Evolutionary conservation across 2,113 vertebrate genomes (phyloP), one percentile per base, ranked within the genome.

Genomic region (Scytalopus superciliaris): DNA sequence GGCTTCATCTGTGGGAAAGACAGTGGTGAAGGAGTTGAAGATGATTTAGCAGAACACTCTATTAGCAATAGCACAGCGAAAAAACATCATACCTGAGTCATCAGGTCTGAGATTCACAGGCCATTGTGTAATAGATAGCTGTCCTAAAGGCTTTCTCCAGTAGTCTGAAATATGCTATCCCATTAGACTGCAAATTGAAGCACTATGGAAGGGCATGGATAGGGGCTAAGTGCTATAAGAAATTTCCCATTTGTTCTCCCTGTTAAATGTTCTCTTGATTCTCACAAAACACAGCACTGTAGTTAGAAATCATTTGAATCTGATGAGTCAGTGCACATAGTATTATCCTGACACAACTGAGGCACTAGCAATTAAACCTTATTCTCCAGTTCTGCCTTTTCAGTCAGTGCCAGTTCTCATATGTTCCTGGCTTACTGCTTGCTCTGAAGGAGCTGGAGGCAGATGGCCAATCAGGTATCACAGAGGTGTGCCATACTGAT

Each of bases 321-420:
- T 84, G 75, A 84, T 96, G 94, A 94, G 84, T 96, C 93, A 93
- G 47, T 67, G 76, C 64, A 50, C 73, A 44, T 37, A 80, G 75
- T 12, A 64, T 93, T 93, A 88, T 85, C 62, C 82, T 90, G 78
- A 94, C 87, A 93, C 81, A 90, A 66, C 0, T 13, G 74, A 92
- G 49, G 87, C 67, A 55, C 55, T 50, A 83, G 90, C 88, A 96
- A 93, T 96, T 91, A 96, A 92, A 88, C 72, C 44, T 90, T 84
- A 23, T 95, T 91, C 63, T 83, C 84, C 50, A 63, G 84, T 85
- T 96, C 75, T 83, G 75, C 52, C n/a, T 89, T 85, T 89, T 78
- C 60, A 93, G 78, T 90, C 66, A 40, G 68, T 88, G 85, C 68
- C 79, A 94, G 56, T 56, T 90, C 75, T 91, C 45, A 2, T 50